Evolutionary conservation across 2,113 vertebrate genomes (phyloP), one percentile per base, ranked within the genome.

Genomic region (Pygoscelis antarcticus): DNA sequence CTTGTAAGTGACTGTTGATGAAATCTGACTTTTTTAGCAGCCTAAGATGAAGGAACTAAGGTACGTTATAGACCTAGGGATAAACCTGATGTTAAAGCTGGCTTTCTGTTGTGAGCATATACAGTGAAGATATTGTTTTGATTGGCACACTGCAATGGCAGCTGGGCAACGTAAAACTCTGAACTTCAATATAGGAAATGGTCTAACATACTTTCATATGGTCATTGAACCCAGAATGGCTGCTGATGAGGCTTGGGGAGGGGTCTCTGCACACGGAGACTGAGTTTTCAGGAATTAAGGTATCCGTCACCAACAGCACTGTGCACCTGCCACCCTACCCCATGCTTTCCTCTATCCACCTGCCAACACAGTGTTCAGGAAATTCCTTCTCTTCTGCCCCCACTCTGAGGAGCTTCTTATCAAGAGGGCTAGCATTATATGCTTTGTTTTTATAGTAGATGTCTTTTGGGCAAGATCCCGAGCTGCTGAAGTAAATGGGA

Each of bases 281-380:
- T 54, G 29, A 57, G 7, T 20, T 72, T 52, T 55, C 11, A 61
- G 40, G 44, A 75, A 71, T 77, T 47, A 27, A 36, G 26, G 4
- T 44, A 5, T 32, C 17, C 3, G 1, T 65, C 29, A 36, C 5
- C 36, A 72, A 0, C 40, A 57, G 4, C 4, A 3, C 21, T 0
- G 0, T 72, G 22, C 10, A 30, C 3, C 8, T 83, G 36, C 20
- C 7, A 13, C 16, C 32, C 30, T 52, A 4, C 7, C 5, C 40
- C 20, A 4, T 30, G 9, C 8, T 78, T 6, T 83, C n/a, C 6
- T 74, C 38, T 70, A 3, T 38, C 26, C 12, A 46, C 11, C 46
- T 71, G 18, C 19, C 27, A 86, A 8, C 1, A 4, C 9, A 68
- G 10, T 5, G 5, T 47, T 65, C 16, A 34, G 32, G 13, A 83